phyloP scores from a whole-genome alignment of 2,888 invertebrate species.

The Himalopsyche kuldschensis region DNA sequence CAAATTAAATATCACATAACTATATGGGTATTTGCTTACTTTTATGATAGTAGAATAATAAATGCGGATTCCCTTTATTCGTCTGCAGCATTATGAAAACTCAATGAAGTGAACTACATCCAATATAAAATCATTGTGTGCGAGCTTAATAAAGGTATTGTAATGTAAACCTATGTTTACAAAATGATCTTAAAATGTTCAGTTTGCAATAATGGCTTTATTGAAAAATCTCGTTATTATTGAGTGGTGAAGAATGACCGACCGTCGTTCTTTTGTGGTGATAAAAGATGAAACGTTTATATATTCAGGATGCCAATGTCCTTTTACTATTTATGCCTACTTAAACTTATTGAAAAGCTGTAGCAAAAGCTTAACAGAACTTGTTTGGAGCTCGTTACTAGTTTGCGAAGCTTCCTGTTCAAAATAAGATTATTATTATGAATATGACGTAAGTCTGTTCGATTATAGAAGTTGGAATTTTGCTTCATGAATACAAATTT shows the following conservation, averaged over 20 bases:
- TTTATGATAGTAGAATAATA: too few relatives aligned
- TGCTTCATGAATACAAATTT: neutral
- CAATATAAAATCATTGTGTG: conserved; percentile 10
- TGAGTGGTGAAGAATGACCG: conserved; percentile 29
- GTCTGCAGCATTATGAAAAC: conserved; percentile 8
- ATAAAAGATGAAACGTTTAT: conserved; percentile 43
- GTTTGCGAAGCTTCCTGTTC: neutral
- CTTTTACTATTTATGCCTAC: conserved; percentile 28
- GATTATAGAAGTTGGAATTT: neutral
- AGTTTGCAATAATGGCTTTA: conserved; percentile 20
- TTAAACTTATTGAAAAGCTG: conserved; percentile 16
- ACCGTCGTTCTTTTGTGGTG: conserved; percentile 22
- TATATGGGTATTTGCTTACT: too few relatives aligned
- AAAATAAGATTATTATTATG: neutral
- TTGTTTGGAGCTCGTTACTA: neutral
- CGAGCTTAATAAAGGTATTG: conserved; percentile 1
- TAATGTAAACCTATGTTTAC: conserved; percentile 15
- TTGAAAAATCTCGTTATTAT: conserved; percentile 26
- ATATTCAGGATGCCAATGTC: conserved; percentile 1
- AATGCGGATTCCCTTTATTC: neutral
- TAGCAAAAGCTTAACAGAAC: neutral
- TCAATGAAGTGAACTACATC: conserved; percentile 28
- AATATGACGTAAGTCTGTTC: neutral
- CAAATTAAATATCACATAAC: too few relatives aligned
- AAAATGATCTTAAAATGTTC: conserved; percentile 13